A percentile compares a stretch with the other conserved stretches of the same genome.
These are phyloP conservation scores for Myopa testacea DNA, from an alignment of 2,888 invertebrate species.

Conservation along the genomic window DNA sequence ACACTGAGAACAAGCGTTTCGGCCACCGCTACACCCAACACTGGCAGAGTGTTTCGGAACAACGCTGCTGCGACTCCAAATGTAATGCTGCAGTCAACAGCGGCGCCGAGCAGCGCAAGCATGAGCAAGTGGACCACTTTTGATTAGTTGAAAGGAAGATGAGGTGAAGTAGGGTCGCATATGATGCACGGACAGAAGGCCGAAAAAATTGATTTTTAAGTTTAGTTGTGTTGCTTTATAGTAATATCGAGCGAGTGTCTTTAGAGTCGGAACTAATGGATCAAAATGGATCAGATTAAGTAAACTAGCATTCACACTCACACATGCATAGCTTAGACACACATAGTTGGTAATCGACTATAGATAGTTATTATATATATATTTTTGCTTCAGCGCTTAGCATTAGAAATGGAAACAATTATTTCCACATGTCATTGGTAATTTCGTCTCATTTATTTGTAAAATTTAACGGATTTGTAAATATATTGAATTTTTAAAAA, in stretches of 20 bases:
- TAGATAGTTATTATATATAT: background rate
- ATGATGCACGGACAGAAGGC: too few species aligned
- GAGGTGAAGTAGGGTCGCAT: background rate
- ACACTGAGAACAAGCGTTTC: slow-evolving; percentile 55
- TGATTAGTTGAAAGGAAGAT: slow-evolving; percentile 53
- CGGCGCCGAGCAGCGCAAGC: slow-evolving; percentile 48
- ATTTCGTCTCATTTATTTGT: background rate
- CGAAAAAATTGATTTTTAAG: too few species aligned
- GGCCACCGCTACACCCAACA: slow-evolving; percentile 33
- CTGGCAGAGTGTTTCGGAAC: background rate
- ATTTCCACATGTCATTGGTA: slow-evolving; percentile 1
- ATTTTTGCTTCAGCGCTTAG: slow-evolving; percentile 20
- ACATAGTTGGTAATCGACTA: background rate
- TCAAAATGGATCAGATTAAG: background rate
- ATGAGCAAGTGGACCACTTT: slow-evolving; percentile 67
- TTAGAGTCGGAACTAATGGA: background rate
- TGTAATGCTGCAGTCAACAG: slow-evolving; percentile 11
- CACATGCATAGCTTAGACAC: background rate
- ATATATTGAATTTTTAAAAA: background rate
- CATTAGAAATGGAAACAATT: background rate
- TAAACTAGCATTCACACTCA: background rate
- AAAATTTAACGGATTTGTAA: slow-evolving; percentile 17
- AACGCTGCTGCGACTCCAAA: slow-evolving; percentile 19
- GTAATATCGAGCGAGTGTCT: background rate
- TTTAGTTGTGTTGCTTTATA: slow-evolving; percentile 4